Evolutionary conservation across 2,888 invertebrate genomes (phyloP), one percentile per base, ranked within the genome.

Genomic region (Cabera pusaria): DNA sequence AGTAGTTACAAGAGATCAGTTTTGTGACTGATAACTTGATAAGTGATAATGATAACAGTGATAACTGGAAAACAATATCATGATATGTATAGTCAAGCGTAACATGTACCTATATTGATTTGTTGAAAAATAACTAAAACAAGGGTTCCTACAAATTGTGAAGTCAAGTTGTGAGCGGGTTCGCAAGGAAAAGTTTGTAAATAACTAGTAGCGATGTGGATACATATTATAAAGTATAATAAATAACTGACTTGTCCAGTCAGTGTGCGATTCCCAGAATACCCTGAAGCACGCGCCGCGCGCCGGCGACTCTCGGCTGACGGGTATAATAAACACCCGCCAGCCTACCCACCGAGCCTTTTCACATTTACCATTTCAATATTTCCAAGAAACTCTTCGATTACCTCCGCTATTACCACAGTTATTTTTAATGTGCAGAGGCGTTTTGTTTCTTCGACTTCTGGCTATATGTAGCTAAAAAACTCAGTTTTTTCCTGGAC

Each of bases 331-430:
- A 52, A 50, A 46, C 45, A 47, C 47, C 36, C 41, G 32, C 32
- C 42, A 43, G 41, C 44, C 36, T 46, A 44, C 44, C 45, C 51
- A 52, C 29, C 33, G 51, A 68, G 64, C 65, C 72, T 80, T 80
- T 84, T 81, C 72, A 72, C 72, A 74, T 77, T 77, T 78, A 80
- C 70, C 64, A 72, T 74, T 75, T 64, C 56, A 49, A 74, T 73
- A 73, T 69, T 85, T 83, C 83, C 61, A 54, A 69, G 83, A 83
- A 84, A 52, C 57, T 56, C 53, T 46, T 60, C 62, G 59, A 61
- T 72, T 64, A 61, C 65, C 61, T 58, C 56, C 53, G 49, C 51
- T 53, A 60, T 58, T 68, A 59, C 40, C 43, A 34, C 39, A 57
- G 53, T 59, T 65, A 61, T 60, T 64, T 63, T 56, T 59, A 64